These are phyloP conservation scores for Misgurnus mizolepis DNA, from an alignment of 2,113 vertebrate species.

Conservation along the genomic window DNA sequence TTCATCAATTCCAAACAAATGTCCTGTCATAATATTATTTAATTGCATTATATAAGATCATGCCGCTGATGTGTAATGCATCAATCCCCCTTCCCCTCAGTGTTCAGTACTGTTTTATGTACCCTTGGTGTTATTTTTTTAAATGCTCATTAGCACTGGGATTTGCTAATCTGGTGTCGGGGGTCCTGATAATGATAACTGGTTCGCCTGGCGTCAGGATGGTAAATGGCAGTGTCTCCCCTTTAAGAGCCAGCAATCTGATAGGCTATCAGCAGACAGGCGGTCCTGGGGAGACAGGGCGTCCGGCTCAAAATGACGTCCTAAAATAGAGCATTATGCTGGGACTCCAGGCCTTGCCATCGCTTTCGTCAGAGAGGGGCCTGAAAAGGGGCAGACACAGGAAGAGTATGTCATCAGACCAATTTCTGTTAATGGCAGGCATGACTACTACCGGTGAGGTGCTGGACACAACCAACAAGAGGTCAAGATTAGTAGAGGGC, in stretches of 20 bases:
- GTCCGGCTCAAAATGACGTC: constrained; percentile 79
- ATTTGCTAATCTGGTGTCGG: constrained; percentile 77
- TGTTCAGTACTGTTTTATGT: neutral
- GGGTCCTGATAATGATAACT: constrained; percentile 72
- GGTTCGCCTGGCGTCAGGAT: constrained; percentile 83
- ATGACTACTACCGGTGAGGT: constrained; percentile 71
- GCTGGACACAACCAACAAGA: constrained; percentile 56
- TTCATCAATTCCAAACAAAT: neutral
- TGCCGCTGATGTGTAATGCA: neutral
- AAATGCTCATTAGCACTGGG: constrained; percentile 76
- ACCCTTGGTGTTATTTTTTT: constrained; percentile 50
- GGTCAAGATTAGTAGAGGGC: constrained; percentile 30
- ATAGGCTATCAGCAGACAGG: constrained; percentile 87
- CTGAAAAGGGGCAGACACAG: constrained; percentile 67
- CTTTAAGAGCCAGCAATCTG: constrained; percentile 77
- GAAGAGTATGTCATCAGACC: constrained; percentile 83
- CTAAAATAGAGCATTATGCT: constrained; percentile 75
- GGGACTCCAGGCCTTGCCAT: constrained; percentile 61
- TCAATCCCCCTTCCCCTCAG: neutral
- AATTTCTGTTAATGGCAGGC: constrained; percentile 77
- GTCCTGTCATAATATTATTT: neutral
- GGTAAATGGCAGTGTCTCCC: constrained; percentile 79
- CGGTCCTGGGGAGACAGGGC: constrained; percentile 71
- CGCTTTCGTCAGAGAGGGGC: constrained; percentile 57
- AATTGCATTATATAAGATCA: neutral